phyloP scores from a whole-genome alignment of 2,797 vertebrate species.

The Crenichthys baileyi region DNA sequence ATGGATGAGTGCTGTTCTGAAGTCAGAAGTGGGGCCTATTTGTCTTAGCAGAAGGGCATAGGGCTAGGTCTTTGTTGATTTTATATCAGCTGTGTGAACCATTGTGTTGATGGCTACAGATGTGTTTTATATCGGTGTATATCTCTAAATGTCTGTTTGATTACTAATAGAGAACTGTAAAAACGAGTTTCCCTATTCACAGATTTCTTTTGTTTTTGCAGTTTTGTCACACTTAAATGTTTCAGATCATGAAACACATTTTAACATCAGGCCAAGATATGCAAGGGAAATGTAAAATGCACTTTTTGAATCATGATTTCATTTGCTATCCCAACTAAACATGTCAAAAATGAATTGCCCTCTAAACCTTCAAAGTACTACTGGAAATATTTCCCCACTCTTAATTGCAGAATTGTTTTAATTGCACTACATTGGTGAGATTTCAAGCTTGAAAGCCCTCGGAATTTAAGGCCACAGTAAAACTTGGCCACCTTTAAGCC shows the following conservation, averaged over 20 bases:
- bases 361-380: no score
- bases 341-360: background rate
- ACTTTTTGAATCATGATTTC: background rate
- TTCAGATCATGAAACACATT: background rate
- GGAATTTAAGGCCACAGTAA: no score
- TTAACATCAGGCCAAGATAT: background rate
- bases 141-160: background rate
- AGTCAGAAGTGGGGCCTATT: background rate
- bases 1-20: background rate
- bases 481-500: background rate
- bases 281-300: background rate
- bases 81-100: no score
- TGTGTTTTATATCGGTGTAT: no score
- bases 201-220: background rate
- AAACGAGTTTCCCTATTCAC: background rate
- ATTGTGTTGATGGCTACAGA: no score
- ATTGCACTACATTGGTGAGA: background rate
- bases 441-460: background rate
- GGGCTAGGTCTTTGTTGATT: background rate
- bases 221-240: no score
- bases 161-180: background rate
- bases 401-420: background rate
- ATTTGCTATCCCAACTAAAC: background rate
- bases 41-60: background rate
- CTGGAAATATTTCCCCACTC: background rate